Percentiles rank a stretch among this genome's conserved stretches.
These are phyloP conservation scores for Misgurnus anguillicaudatus DNA, from an alignment of 2,113 vertebrate species.

Conservation along the genomic window DNA sequence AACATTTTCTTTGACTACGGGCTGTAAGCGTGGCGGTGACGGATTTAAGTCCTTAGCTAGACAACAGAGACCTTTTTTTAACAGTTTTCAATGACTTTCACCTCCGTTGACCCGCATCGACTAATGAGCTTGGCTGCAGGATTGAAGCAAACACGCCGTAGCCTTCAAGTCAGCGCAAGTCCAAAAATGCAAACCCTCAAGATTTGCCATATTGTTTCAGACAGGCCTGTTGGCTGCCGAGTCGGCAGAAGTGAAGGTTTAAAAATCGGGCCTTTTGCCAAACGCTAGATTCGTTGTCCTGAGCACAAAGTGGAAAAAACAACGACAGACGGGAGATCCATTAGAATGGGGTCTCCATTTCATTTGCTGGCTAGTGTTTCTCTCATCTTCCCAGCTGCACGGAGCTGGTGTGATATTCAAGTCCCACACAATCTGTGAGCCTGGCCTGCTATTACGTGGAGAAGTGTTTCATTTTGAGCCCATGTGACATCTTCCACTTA, in stretches of 20 bases:
- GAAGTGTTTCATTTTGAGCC: constrained; percentile 58
- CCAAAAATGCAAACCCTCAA: neutral
- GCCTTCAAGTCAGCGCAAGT: constrained; percentile 26
- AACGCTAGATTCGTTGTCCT: neutral
- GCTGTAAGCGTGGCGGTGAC: constrained; percentile 13
- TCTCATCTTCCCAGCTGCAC: constrained; percentile 41
- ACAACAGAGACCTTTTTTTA: constrained; percentile 23
- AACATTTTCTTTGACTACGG: constrained; percentile 31
- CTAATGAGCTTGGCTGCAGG: constrained; percentile 1
- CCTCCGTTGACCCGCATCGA: constrained; percentile 3
- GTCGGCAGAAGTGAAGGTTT: neutral
- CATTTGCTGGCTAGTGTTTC: constrained; percentile 37
- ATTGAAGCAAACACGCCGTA: neutral
- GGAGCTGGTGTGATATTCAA: constrained; percentile 44
- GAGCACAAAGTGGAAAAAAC: neutral
- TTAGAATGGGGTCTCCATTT: constrained; percentile 11
- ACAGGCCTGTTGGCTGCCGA: neutral
- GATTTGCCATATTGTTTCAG: constrained; percentile 23
- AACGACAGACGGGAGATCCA: neutral
- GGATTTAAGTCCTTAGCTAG: constrained; percentile 16
- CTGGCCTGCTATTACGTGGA: constrained; percentile 54
- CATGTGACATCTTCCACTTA: constrained; percentile 58
- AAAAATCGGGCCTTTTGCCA: neutral
- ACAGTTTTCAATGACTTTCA: constrained; percentile 25
- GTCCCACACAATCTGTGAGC: constrained; percentile 51